A percentile compares a stretch with the other conserved stretches of the same genome.
Conservation (phyloP, 1,140 invertebrate species). For the Saccostrea cuccullata region DNA sequence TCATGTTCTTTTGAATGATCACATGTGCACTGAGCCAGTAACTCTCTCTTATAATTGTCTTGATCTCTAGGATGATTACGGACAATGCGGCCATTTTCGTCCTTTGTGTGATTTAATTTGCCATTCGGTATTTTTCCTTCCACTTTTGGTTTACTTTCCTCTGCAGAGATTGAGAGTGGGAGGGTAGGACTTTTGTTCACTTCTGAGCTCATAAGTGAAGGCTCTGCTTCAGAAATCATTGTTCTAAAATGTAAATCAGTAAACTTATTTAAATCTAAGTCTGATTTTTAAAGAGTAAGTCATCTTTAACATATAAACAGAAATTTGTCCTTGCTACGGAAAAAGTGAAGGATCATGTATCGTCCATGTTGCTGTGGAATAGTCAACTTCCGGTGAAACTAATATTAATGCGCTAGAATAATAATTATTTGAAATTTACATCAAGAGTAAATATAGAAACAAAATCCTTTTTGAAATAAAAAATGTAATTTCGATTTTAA, state of each 20-base stretch:
- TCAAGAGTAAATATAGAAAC: too few relatives aligned
- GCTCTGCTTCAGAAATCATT: slow-evolving; percentile 37
- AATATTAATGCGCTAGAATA: neutral
- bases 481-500: too few relatives aligned
- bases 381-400: slow-evolving; percentile 60
- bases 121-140: slow-evolving; percentile 59
- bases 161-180: neutral
- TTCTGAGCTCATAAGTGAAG: neutral
- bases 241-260: slow-evolving; percentile 32
- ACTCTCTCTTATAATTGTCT: slow-evolving; percentile 51
- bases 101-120: slow-evolving; percentile 60
- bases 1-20: slow-evolving; percentile 5
- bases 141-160: slow-evolving; percentile 37
- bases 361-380: slow-evolving; percentile 63
- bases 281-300: slow-evolving; percentile 40
- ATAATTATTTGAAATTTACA: too few relatives aligned
- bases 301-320: neutral
- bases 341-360: slow-evolving; percentile 37
- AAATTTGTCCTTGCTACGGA: neutral
- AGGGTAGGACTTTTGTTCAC: slow-evolving; percentile 16
- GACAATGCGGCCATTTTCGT: slow-evolving; percentile 63
- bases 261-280: slow-evolving; percentile 37
- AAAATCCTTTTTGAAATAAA: too few relatives aligned
- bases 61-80: slow-evolving; percentile 1
- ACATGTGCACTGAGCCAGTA: slow-evolving; percentile 48